phyloP scores from a whole-genome alignment of 2,888 invertebrate species.

The Stenodema calcarata region DNA sequence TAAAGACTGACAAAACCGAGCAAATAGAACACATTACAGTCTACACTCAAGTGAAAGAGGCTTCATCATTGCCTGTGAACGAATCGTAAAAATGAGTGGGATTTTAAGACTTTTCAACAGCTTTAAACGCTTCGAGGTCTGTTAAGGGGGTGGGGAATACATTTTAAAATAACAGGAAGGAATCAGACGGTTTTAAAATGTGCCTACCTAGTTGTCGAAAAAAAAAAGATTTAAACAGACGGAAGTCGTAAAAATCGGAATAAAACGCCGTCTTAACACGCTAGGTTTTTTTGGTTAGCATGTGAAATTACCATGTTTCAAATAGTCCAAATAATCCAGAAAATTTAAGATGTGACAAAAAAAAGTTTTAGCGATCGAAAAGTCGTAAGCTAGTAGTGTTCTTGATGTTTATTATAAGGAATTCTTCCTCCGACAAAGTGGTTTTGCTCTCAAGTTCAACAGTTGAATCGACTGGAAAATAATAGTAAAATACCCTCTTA shows the following conservation, averaged over 20 bases:
- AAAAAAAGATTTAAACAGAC: not conserved
- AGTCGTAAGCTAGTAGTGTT: too few species aligned
- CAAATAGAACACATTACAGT: too few species aligned
- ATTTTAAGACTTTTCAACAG: not conserved
- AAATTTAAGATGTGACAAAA: too few species aligned
- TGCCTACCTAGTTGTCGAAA: not conserved
- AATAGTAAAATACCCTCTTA: too few species aligned
- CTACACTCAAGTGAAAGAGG: too few species aligned
- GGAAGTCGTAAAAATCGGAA: not conserved
- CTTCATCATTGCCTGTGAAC: not conserved
- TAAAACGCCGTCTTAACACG: not conserved
- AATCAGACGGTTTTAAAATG: not conserved
- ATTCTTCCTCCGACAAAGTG: too few species aligned
- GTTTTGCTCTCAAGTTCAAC: too few species aligned
- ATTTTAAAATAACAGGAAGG: not conserved
- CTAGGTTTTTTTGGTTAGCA: not conserved
- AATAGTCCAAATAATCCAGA: too few species aligned
- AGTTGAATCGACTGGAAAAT: too few species aligned
- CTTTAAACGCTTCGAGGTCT: not conserved
- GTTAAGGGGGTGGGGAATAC: not conserved
- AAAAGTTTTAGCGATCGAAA: too few species aligned
- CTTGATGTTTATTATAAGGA: too few species aligned
- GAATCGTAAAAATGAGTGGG: not conserved
- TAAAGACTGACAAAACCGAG: not conserved
- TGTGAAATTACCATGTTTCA: too few species aligned